Percentiles rank a stretch among this genome's conserved stretches.
Conservation (phyloP, 2,888 invertebrate species). For the Desoria tigrina region DNA sequence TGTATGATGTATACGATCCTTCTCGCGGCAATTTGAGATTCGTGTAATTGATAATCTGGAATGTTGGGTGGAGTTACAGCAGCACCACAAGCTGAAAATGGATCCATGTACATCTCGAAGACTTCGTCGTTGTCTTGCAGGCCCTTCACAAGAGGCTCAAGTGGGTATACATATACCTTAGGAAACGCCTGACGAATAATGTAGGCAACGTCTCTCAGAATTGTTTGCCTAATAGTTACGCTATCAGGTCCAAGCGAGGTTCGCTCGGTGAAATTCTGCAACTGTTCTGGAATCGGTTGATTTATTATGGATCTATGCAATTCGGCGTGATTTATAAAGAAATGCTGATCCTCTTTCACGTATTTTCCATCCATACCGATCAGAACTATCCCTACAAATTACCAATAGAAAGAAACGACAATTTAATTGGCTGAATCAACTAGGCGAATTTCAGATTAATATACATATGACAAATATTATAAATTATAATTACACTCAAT, state of each 20-base stretch:
- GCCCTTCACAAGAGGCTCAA: neutral
- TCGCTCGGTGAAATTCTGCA: neutral
- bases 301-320: neutral
- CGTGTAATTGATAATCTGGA: neutral
- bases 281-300: neutral
- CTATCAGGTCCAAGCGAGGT: neutral
- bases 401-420: neutral
- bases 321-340: constrained; percentile 2
- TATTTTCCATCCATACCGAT: neutral
- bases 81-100: neutral
- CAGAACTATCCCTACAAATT: constrained; percentile 8
- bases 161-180: neutral
- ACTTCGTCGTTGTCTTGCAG: neutral
- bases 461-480: too few relatives aligned
- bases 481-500: constrained; percentile 3
- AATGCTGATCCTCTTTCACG: neutral
- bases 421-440: too few relatives aligned
- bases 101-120: constrained; percentile 13
- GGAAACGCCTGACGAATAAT: constrained; percentile 6
- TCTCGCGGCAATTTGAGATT: neutral
- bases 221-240: neutral
- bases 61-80: neutral
- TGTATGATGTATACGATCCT: neutral
- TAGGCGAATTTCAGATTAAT: too few relatives aligned
- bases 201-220: neutral